Conservation (phyloP, 2,888 invertebrate species). For the Trachelus tabidus region DNA sequence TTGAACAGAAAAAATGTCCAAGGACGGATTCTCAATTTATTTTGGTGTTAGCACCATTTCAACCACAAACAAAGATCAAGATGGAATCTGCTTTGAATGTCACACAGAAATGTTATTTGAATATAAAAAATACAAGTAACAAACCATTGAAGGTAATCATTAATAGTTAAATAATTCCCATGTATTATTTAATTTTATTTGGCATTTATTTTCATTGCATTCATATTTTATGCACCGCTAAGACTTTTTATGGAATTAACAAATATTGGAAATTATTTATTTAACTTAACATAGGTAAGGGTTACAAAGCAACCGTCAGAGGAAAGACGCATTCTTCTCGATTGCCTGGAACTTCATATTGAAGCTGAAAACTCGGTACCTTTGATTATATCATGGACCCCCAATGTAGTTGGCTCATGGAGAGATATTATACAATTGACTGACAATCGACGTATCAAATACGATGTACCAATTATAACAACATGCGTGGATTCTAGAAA, state of each 20-base stretch:
- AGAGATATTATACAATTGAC: constrained; percentile 74
- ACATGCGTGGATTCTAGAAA: background rate
- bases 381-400: constrained; percentile 75
- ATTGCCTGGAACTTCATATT: constrained; percentile 70
- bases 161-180: constrained; percentile 3
- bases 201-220: background rate
- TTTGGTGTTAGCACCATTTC: constrained; percentile 54
- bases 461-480: background rate
- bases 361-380: constrained; percentile 69
- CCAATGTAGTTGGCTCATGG: constrained; percentile 70
- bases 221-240: background rate
- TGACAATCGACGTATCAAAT: constrained; percentile 71
- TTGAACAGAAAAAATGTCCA: constrained; percentile 3
- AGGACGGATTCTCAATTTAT: constrained; percentile 22
- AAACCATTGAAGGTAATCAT: constrained; percentile 38
- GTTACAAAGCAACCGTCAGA: constrained; percentile 69
- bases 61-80: constrained; percentile 48
- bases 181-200: constrained; percentile 13
- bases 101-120: constrained; percentile 35
- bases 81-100: constrained; percentile 44
- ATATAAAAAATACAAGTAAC: constrained; percentile 42
- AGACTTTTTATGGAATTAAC: background rate
- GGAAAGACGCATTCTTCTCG: constrained; percentile 71
- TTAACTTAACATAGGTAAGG: constrained; percentile 62
- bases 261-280: background rate